These are phyloP conservation scores for Enteromius anoplus DNA, from an alignment of 2,797 vertebrate genomes.

Conservation along the genomic window DNA sequence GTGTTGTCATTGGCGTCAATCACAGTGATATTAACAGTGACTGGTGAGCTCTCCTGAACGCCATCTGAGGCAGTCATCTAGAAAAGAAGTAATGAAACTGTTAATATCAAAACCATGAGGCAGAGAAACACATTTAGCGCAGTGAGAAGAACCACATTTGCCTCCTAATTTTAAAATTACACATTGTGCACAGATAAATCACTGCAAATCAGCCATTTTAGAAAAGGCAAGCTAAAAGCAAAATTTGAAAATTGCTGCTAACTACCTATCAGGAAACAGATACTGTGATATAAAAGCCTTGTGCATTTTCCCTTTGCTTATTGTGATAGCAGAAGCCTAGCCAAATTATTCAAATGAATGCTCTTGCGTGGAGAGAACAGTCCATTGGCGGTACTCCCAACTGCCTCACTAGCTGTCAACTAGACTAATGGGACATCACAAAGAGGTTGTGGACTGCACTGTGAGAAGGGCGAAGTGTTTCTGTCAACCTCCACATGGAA, in stretches of 20 bases:
- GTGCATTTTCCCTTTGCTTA: background rate
- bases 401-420: slow-evolving; percentile 12
- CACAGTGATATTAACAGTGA: slow-evolving; percentile 86
- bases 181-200: background rate
- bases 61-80: slow-evolving; percentile 94
- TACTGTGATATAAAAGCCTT: background rate
- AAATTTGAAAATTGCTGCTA: background rate
- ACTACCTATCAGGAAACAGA: slow-evolving; percentile 5
- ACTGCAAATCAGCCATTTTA: slow-evolving; percentile 17
- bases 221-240: background rate
- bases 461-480: slow-evolving; percentile 22
- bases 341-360: slow-evolving; percentile 25
- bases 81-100: slow-evolving; percentile 6
- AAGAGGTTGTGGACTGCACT: slow-evolving; percentile 10
- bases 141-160: background rate
- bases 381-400: slow-evolving; percentile 11
- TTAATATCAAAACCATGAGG: background rate
- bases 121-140: background rate
- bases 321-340: slow-evolving; percentile 10
- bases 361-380: slow-evolving; percentile 6
- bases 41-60: slow-evolving; percentile 88
- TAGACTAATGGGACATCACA: slow-evolving; percentile 26
- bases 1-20: slow-evolving; percentile 96
- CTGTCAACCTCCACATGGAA: slow-evolving; percentile 20
- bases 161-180: slow-evolving; percentile 5